These are phyloP conservation scores for Siphamia tubifer DNA, from an alignment of 2,113 vertebrate species.

Conservation along the genomic window DNA sequence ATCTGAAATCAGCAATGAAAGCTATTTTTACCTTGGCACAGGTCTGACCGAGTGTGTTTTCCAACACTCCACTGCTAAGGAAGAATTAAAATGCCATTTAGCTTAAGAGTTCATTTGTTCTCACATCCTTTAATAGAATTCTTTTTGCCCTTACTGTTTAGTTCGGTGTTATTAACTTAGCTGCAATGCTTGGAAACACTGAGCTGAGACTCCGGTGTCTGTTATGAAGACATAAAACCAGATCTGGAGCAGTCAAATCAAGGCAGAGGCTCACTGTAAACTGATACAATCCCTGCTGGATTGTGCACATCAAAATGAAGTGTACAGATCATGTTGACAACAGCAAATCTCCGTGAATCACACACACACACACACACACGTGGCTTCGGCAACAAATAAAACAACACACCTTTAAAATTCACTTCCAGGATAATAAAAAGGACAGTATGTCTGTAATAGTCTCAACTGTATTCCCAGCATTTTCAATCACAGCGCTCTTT, in stretches of 20 bases:
- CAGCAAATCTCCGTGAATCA: not conserved
- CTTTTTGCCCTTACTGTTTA: not conserved
- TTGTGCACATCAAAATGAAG: not conserved
- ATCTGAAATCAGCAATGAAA: constrained; percentile 38
- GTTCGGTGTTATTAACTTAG: constrained; percentile 1
- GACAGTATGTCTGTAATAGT: not conserved
- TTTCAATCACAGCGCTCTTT: not conserved
- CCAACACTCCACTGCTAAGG: constrained; percentile 6
- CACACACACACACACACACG: not conserved
- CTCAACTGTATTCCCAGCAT: not conserved
- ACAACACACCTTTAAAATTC: not conserved
- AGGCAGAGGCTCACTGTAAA: not conserved
- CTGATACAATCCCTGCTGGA: not conserved
- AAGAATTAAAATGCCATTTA: constrained; percentile 24
- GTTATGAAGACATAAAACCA: not conserved
- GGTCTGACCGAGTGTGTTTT: constrained; percentile 34
- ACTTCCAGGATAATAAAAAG: not conserved
- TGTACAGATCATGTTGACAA: not conserved
- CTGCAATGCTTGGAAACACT: not conserved
- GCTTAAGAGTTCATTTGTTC: not conserved
- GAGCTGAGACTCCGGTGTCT: not conserved
- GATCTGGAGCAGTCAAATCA: not conserved
- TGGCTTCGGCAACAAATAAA: not conserved
- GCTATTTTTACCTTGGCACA: constrained; percentile 33
- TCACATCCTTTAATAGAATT: constrained; percentile 1